Conservation (phyloP, 2,797 vertebrate genomes). For the Molossus molossus region DNA sequence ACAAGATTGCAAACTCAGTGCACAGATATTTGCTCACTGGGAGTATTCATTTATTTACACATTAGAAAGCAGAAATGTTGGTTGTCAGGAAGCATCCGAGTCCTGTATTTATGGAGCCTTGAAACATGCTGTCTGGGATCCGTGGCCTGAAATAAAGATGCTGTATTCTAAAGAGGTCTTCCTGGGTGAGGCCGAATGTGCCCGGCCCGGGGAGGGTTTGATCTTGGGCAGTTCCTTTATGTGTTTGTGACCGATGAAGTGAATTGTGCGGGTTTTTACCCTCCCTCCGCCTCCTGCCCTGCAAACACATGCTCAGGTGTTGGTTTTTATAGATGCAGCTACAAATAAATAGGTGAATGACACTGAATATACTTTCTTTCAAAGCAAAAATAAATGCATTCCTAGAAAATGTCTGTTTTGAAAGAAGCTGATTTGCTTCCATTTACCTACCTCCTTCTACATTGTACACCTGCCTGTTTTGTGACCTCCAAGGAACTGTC, state of each 20-base stretch:
- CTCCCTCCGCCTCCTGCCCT: not conserved
- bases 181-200: not conserved
- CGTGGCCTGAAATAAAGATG: constrained; percentile 59
- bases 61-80: constrained; percentile 46
- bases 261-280: not conserved
- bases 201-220: not conserved
- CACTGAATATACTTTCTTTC: constrained; percentile 80
- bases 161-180: constrained; percentile 62
- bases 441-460: constrained; percentile 76
- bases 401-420: constrained; percentile 58
- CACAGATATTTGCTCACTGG: constrained; percentile 53
- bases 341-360: constrained; percentile 75
- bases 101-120: constrained; percentile 55
- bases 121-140: not conserved
- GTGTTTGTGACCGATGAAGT: not conserved
- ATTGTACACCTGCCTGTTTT: constrained; percentile 75
- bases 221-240: not conserved
- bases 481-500: constrained; percentile 73
- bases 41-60: constrained; percentile 47
- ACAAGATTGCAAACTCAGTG: constrained; percentile 80
- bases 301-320: constrained; percentile 57
- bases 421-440: constrained; percentile 77
- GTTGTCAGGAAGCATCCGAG: constrained; percentile 34
- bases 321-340: constrained; percentile 66
- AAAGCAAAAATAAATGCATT: constrained; percentile 71